phyloP scores from a whole-genome alignment of 1,140 invertebrate species.

The Brachionus rotundiformis region DNA sequence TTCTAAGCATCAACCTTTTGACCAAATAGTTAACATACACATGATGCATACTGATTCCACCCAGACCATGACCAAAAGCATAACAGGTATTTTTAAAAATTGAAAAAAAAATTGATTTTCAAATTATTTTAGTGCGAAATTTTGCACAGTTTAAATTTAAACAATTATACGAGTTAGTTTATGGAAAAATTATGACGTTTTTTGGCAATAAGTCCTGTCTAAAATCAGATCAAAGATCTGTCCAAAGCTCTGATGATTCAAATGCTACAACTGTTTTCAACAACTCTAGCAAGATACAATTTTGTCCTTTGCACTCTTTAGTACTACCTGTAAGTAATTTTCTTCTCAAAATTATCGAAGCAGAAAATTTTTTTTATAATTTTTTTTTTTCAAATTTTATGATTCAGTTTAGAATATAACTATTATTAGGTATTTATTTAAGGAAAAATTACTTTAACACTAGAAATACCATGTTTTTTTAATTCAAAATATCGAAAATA shows the following conservation, averaged over 20 bases:
- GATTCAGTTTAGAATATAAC: too few relatives aligned
- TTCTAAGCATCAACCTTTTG: not conserved
- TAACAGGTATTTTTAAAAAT: not conserved
- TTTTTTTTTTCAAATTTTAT: too few relatives aligned
- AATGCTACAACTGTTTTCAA: not conserved
- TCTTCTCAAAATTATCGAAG: not conserved
- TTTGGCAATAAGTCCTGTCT: not conserved
- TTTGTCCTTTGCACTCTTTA: not conserved
- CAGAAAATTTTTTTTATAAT: not conserved
- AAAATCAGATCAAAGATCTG: not conserved
- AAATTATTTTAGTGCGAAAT: not conserved
- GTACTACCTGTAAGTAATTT: not conserved
- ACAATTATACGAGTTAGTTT: not conserved
- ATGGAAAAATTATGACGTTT: not conserved
- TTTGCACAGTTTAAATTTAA: not conserved
- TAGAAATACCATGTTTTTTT: too few relatives aligned
- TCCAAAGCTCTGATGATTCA: not conserved
- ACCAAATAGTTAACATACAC: conserved; percentile 10
- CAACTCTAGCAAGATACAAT: conserved; percentile 34
- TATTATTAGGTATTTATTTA: too few relatives aligned
- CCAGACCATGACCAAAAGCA: not conserved
- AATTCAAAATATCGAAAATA: too few relatives aligned
- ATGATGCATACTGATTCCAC: not conserved
- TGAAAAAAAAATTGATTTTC: too few relatives aligned
- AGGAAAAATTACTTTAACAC: too few relatives aligned